phyloP scores from a whole-genome alignment of 2,113 vertebrate genomes.

The Noctilio leporinus region DNA sequence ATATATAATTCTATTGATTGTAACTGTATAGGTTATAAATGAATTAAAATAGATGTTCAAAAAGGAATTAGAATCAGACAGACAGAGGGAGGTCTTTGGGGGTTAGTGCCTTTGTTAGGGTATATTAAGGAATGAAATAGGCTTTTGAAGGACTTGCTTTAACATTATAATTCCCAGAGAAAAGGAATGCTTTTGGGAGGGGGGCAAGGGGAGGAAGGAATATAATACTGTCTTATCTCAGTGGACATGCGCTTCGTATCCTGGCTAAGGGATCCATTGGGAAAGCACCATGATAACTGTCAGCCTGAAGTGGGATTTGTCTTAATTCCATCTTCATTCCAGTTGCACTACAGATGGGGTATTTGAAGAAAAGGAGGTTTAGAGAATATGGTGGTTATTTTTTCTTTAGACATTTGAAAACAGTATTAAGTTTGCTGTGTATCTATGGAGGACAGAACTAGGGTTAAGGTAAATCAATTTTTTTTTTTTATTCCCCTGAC shows the following conservation, averaged over 20 bases:
- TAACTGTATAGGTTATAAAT: background rate
- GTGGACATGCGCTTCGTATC: background rate
- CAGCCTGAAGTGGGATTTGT: background rate
- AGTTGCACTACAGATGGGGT: background rate
- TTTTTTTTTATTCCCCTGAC: accelerated
- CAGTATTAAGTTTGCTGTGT: background rate
- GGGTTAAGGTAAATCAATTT: background rate
- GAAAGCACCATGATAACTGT: background rate
- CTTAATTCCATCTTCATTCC: background rate
- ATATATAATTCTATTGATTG: background rate
- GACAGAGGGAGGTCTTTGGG: background rate
- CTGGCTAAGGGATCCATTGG: background rate
- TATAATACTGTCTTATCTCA: background rate
- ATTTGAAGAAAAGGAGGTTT: background rate
- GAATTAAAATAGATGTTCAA: background rate
- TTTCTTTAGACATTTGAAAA: background rate
- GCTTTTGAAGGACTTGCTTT: background rate
- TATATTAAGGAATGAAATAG: background rate
- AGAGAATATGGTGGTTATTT: background rate
- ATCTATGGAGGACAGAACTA: background rate
- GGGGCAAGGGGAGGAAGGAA: background rate
- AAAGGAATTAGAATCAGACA: background rate
- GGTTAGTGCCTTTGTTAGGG: background rate
- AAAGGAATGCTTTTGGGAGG: background rate
- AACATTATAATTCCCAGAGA: background rate